phyloP scores from a whole-genome alignment of 2,113 vertebrate genomes.

The Pachypanchax playfairii region DNA sequence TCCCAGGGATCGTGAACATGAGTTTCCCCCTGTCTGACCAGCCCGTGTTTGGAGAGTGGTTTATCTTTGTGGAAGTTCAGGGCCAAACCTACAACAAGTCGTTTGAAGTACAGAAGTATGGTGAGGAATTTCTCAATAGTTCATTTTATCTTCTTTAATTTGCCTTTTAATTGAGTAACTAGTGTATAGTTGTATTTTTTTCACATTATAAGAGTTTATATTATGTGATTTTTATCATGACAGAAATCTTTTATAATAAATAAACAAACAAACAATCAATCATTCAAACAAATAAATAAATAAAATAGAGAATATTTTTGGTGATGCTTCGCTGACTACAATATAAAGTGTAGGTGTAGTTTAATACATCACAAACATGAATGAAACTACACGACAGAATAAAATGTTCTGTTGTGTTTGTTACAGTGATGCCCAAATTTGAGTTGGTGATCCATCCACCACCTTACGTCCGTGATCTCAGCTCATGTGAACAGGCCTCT shows the following conservation, averaged over 20 bases:
- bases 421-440: conserved; percentile 88
- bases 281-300: no score
- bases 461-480: conserved; percentile 85
- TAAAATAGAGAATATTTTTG: no score
- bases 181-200: not conserved
- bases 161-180: not conserved
- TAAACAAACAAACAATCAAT: no score
- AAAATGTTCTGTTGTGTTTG: not conserved
- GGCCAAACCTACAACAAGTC: conserved; percentile 90
- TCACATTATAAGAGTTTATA: not conserved
- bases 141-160: not conserved
- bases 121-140: conserved; percentile 75
- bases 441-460: conserved; percentile 87
- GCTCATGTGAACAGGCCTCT: conserved; percentile 83
- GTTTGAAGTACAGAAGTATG: conserved; percentile 94
- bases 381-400: not conserved
- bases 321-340: no score
- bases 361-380: not conserved
- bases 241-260: no score
- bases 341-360: not conserved
- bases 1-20: conserved; percentile 87
- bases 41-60: conserved; percentile 91
- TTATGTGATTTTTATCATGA: not conserved
- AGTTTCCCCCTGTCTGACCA: conserved; percentile 93
- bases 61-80: conserved; percentile 89